These are phyloP conservation scores for Eurypyga helias DNA, from an alignment of 2,113 vertebrate species.

Conservation along the genomic window DNA sequence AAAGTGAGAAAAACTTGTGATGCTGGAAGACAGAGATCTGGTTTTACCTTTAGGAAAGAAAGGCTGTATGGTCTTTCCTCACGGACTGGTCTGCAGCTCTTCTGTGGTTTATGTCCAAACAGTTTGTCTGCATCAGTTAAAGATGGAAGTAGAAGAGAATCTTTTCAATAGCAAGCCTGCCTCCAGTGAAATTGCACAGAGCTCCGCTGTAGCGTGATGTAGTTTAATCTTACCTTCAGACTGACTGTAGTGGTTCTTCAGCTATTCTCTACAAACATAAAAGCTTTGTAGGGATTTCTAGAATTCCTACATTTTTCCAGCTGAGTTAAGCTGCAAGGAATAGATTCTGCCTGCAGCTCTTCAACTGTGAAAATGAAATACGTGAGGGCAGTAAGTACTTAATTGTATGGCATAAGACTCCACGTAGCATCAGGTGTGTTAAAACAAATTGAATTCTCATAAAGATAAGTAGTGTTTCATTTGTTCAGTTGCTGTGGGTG, in stretches of 20 bases:
- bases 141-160: not conserved
- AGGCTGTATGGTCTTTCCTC: not conserved
- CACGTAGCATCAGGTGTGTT: not conserved
- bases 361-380: not conserved
- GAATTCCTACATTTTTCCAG: not conserved
- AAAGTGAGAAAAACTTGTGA: not conserved
- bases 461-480: not conserved
- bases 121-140: not conserved
- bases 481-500: not conserved
- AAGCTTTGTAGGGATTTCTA: not conserved
- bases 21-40: not conserved
- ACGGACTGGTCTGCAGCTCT: not conserved
- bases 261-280: not conserved
- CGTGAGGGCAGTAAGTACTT: not conserved
- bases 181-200: not conserved
- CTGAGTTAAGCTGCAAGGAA: not conserved
- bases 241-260: not conserved
- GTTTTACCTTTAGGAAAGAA: not conserved
- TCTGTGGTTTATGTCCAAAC: not conserved
- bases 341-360: not conserved
- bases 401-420: not conserved
- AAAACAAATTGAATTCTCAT: not conserved
- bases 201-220: not conserved
- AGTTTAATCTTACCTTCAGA: not conserved
- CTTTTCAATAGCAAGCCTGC: not conserved